Evolutionary conservation across 2,797 vertebrate genomes (phyloP).

Genomic region (Rallus crepitans): DNA sequence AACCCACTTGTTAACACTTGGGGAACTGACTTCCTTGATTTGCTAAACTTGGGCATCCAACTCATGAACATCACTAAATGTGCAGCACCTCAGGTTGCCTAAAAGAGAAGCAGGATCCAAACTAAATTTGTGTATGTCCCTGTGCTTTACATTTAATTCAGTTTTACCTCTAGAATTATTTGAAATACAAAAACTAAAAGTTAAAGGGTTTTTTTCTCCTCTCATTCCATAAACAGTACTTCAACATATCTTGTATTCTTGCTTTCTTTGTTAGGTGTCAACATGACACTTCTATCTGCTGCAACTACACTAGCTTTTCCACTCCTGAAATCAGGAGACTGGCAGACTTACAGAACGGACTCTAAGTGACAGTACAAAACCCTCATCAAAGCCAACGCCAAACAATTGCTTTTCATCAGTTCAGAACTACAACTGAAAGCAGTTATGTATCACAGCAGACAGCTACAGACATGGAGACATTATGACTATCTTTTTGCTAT

Average conservation of each 20-base stretch:
- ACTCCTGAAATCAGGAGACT: not conserved
- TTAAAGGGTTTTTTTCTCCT: not conserved
- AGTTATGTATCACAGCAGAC: not conserved
- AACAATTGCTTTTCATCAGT: not conserved
- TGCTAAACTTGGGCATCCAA: not conserved
- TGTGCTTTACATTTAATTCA: not conserved
- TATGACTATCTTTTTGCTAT: not conserved
- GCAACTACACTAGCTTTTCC: not conserved
- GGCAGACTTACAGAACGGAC: not conserved
- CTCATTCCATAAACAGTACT: not conserved
- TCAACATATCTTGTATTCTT: not conserved
- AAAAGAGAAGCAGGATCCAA: not conserved
- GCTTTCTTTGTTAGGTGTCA: not conserved
- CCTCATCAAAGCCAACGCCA: not conserved
- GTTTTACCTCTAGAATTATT: not conserved
- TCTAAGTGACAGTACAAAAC: conserved; percentile 18
- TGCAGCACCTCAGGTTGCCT: not conserved
- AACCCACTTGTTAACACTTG: not conserved
- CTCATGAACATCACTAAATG: not conserved
- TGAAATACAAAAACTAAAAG: not conserved
- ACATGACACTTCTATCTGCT: not conserved
- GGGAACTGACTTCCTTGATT: not conserved
- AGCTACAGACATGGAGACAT: not conserved
- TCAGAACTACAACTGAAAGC: not conserved
- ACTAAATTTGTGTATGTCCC: not conserved